Percentiles rank a stretch among this genome's conserved stretches.
Evolutionary conservation across 1,140 invertebrate genomes (phyloP).

Genomic region (Daktulosphaira vitifoliae): DNA sequence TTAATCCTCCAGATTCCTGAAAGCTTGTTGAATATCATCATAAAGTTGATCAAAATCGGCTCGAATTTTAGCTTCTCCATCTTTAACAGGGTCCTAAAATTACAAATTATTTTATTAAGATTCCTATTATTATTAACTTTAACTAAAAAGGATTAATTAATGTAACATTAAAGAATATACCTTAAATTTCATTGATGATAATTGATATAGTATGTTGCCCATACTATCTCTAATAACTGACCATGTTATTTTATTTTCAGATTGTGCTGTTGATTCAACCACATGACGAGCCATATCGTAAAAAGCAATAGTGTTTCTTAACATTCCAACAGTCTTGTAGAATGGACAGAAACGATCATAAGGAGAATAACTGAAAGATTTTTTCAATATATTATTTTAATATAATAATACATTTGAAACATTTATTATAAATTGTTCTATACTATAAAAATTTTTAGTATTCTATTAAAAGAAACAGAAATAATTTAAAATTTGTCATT

Average conservation of each 20-base stretch:
- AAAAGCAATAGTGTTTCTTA: constrained; percentile 96
- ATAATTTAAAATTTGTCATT: constrained; percentile 16
- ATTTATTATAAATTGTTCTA: too few species aligned
- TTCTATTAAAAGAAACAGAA: constrained; percentile 39
- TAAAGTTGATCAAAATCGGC: constrained; percentile 91
- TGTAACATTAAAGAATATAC: constrained; percentile 45
- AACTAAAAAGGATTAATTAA: constrained; percentile 38
- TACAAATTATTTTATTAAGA: too few species aligned
- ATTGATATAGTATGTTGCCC: constrained; percentile 91
- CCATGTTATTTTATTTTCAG: constrained; percentile 99
- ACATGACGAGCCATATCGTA: constrained; percentile 97
- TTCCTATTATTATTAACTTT: neutral
- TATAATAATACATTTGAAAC: too few species aligned
- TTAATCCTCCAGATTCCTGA: constrained; percentile 98
- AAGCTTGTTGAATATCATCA: constrained; percentile 91
- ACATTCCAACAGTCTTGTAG: constrained; percentile 99
- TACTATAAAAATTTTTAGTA: too few species aligned
- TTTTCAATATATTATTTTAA: too few species aligned
- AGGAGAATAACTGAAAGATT: constrained; percentile 73
- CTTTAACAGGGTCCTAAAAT: constrained; percentile 88
- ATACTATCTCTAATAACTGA: constrained; percentile 93
- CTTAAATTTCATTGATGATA: constrained; percentile 99
- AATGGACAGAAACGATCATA: constrained; percentile 99
- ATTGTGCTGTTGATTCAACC: constrained; percentile 95
- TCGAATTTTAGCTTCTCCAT: constrained; percentile 95